phyloP scores from a whole-genome alignment of 2,113 vertebrate genomes.

The Menura novaehollandiae region DNA sequence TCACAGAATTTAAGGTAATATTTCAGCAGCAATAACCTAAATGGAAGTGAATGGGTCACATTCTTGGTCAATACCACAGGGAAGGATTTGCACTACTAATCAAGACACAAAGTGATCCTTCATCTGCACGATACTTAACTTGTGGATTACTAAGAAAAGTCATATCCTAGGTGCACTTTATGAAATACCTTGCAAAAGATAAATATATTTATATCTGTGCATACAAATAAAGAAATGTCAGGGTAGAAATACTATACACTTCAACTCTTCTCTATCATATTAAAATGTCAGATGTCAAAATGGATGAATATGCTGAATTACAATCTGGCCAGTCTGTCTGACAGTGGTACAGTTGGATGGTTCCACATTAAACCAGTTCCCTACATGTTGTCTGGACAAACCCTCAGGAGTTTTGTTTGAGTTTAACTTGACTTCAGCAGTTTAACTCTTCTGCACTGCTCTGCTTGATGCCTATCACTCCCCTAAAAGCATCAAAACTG shows the following conservation, averaged over 20 bases:
- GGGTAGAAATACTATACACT: neutral
- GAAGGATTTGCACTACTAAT: neutral
- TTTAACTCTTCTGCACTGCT: neutral
- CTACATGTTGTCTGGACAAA: neutral
- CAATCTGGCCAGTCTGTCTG: neutral
- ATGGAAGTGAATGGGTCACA: neutral
- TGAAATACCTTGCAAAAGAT: neutral
- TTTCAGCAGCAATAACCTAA: neutral
- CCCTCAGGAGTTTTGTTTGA: neutral
- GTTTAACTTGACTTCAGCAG: neutral
- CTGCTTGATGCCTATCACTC: neutral
- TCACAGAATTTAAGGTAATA: neutral
- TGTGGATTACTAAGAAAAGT: neutral
- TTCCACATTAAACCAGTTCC: neutral
- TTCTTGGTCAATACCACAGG: neutral
- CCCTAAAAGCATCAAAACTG: neutral
- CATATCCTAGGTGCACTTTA: fast-evolving
- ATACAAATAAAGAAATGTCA: neutral
- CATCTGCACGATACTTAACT: neutral
- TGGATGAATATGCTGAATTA: neutral
- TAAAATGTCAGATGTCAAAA: neutral
- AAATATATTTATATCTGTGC: neutral
- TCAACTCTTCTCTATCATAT: neutral
- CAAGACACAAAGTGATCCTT: neutral
- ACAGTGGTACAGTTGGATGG: neutral